phyloP scores from a whole-genome alignment of 2,113 vertebrate genomes.

The Eulacestoma nigropectus region DNA sequence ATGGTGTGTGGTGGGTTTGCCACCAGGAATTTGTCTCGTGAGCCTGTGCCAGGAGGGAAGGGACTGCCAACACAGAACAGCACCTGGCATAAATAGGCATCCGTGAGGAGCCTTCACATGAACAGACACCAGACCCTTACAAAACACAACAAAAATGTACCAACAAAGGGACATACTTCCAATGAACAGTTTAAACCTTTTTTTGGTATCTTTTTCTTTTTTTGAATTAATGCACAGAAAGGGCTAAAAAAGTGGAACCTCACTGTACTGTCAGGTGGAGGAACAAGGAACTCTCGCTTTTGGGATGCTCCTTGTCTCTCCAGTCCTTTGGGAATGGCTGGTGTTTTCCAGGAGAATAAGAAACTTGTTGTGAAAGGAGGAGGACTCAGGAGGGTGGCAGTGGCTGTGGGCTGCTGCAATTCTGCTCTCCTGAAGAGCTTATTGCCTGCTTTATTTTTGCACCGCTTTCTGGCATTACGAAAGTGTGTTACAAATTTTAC shows the following conservation, averaged over 20 bases:
- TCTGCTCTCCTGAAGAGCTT: not conserved
- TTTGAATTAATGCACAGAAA: constrained; percentile 65
- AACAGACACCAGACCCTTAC: not conserved
- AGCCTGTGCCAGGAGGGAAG: not conserved
- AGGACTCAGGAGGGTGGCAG: constrained; percentile 8
- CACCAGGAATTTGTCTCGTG: not conserved
- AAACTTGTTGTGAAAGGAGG: constrained; percentile 35
- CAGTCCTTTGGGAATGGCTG: not conserved
- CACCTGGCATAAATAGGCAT: not conserved
- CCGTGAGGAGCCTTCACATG: not conserved
- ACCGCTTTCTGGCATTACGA: constrained; percentile 52
- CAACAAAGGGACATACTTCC: constrained; percentile 45
- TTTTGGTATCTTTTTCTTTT: not conserved
- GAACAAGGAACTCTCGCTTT: not conserved
- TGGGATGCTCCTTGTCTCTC: not conserved
- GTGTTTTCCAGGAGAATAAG: not conserved
- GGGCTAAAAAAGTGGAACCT: constrained; percentile 59
- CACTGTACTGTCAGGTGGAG: constrained; percentile 32
- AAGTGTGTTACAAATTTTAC: constrained; percentile 57
- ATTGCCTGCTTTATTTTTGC: constrained; percentile 2
- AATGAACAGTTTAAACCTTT: not conserved
- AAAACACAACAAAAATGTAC: constrained; percentile 11
- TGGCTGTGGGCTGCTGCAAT: constrained; percentile 2
- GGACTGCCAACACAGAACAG: constrained; percentile 2
- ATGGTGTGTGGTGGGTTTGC: not conserved